Percentiles rank a stretch among this genome's conserved stretches.
These are phyloP conservation scores for Hippocampus kuda DNA, from an alignment of 2,797 vertebrate species.

Conservation along the genomic window DNA sequence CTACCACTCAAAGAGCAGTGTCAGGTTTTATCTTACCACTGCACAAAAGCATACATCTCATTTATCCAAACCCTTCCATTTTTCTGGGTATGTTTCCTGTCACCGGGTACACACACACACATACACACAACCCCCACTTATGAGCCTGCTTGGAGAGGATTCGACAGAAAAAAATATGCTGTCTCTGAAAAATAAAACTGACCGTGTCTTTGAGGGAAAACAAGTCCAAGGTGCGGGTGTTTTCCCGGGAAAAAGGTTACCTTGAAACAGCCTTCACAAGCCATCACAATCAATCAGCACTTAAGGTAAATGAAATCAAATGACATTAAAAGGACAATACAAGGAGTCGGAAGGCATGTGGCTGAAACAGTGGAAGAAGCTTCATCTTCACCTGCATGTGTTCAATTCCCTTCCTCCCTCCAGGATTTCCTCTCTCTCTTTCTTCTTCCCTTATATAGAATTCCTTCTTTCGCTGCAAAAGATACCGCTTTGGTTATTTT, in stretches of 20 bases:
- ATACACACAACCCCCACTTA: conserved; percentile 1
- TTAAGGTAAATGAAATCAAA: conserved; percentile 44
- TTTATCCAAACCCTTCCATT: conserved; percentile 57
- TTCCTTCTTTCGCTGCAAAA: conserved; percentile 52
- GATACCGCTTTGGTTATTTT: conserved; percentile 51
- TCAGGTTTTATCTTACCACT: conserved; percentile 64
- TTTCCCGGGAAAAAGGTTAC: conserved; percentile 35
- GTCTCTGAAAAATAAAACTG: conserved; percentile 20
- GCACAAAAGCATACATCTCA: conserved; percentile 48
- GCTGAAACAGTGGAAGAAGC: conserved; percentile 38
- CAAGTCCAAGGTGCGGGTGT: conserved; percentile 44
- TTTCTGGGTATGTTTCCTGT: conserved; percentile 31
- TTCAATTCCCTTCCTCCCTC: conserved; percentile 18
- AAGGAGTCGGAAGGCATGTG: conserved; percentile 36
- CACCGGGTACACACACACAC: conserved; percentile 13
- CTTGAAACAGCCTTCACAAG: conserved; percentile 39
- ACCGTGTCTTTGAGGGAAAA: conserved; percentile 30
- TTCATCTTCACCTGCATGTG: conserved; percentile 43
- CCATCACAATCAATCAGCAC: conserved; percentile 46
- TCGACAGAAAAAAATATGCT: not conserved
- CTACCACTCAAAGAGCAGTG: conserved; percentile 56
- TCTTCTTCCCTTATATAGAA: conserved; percentile 56
- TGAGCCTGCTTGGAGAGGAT: not conserved
- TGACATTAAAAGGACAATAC: conserved; percentile 37
- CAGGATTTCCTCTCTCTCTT: conserved; percentile 21